Percentiles rank a stretch among this genome's conserved stretches.
Evolutionary conservation across 2,888 invertebrate genomes (phyloP).

Genomic region (Siphlonurus alternatus): DNA sequence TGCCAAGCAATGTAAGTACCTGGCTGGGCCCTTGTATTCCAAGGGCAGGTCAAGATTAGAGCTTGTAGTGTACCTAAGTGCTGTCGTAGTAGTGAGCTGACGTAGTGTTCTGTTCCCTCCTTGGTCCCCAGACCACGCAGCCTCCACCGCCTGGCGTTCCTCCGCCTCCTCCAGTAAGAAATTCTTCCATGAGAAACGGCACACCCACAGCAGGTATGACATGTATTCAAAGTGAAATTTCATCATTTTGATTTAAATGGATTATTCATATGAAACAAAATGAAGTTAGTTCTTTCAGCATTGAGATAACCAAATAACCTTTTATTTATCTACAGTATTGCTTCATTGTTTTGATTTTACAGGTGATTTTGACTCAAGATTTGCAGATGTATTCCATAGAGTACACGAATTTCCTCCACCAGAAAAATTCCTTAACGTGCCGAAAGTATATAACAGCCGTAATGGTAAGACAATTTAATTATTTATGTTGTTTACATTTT

Average conservation of each 20-base stretch:
- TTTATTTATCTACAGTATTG: too few species aligned
- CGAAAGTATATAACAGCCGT: constrained; percentile 52
- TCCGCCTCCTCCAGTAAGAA: constrained; percentile 40
- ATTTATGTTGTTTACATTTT: too few species aligned
- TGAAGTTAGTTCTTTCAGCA: background rate
- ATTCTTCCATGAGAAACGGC: constrained; percentile 40
- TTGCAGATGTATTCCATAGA: constrained; percentile 44
- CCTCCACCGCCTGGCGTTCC: constrained; percentile 23
- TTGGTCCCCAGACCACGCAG: constrained; percentile 1
- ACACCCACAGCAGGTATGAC: constrained; percentile 16
- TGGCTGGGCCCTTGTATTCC: background rate
- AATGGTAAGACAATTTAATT: constrained; percentile 36
- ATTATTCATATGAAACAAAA: background rate
- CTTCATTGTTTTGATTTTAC: constrained; percentile 16
- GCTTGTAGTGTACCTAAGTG: background rate
- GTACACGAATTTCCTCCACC: constrained; percentile 48
- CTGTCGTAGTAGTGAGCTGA: background rate
- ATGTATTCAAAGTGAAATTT: too few species aligned
- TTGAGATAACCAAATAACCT: too few species aligned
- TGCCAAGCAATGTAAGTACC: constrained; percentile 13
- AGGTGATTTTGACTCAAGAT: constrained; percentile 49
- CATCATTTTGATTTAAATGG: background rate
- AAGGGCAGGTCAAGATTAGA: background rate
- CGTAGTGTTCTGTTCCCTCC: background rate
- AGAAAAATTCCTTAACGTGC: constrained; percentile 44